Evolutionary conservation across 2,888 invertebrate species (phyloP).

Genomic region (Tetragonula carbonaria): DNA sequence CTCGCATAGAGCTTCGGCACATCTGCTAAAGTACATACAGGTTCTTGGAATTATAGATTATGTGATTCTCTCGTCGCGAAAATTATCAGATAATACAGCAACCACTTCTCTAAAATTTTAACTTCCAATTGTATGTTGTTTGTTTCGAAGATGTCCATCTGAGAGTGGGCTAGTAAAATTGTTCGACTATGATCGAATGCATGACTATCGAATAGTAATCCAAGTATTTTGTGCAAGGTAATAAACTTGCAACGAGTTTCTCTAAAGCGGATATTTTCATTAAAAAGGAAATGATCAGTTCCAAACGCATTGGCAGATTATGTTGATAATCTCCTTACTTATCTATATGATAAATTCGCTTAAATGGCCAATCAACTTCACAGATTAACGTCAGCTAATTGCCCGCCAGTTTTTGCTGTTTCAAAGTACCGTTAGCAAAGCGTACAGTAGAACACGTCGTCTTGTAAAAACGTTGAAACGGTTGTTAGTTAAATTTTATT

Average conservation of each 20-base stretch:
- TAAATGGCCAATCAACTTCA: slow-evolving; percentile 34
- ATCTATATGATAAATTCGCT: slow-evolving; percentile 22
- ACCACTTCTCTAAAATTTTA: background rate
- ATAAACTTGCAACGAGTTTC: background rate
- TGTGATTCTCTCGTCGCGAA: background rate
- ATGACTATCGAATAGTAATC: background rate
- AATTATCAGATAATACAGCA: background rate
- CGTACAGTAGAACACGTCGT: too few relatives aligned
- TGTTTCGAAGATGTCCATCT: too few relatives aligned
- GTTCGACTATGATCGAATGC: background rate
- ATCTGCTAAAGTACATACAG: background rate
- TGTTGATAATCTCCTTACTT: slow-evolving; percentile 30
- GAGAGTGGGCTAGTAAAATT: too few relatives aligned
- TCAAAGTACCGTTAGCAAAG: slow-evolving; percentile 6
- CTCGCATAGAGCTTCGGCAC: background rate
- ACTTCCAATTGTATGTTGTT: too few relatives aligned
- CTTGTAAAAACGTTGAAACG: too few relatives aligned
- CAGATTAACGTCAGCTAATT: slow-evolving; percentile 28
- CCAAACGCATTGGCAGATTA: background rate
- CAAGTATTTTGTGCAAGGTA: background rate
- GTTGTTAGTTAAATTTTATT: too few relatives aligned
- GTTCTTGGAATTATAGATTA: background rate
- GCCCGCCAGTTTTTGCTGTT: slow-evolving; percentile 10
- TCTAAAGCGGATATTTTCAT: too few relatives aligned
- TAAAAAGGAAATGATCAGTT: background rate